These are phyloP conservation scores for Melieria crassipennis DNA, from an alignment of 2,888 invertebrate genomes.

Conservation along the genomic window DNA sequence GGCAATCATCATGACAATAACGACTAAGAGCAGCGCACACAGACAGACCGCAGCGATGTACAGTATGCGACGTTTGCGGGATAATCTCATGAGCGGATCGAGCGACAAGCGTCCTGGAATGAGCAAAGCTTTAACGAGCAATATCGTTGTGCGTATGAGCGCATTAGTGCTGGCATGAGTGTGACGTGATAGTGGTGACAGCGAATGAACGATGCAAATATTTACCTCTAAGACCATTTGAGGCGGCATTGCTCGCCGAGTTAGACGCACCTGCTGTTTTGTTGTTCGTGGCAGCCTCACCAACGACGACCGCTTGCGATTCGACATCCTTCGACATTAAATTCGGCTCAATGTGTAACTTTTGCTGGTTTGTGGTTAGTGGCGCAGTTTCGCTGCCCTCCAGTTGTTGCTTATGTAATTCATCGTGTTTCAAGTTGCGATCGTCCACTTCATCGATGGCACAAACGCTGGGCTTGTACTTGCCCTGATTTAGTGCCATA, in stretches of 20 bases:
- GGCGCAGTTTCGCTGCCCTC: constrained; percentile 63
- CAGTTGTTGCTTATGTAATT: constrained; percentile 53
- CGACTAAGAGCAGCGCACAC: constrained; percentile 59
- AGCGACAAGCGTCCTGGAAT: constrained; percentile 61
- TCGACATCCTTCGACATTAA: constrained; percentile 55
- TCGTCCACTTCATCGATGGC: constrained; percentile 61
- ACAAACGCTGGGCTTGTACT: constrained; percentile 58
- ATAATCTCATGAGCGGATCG: constrained; percentile 59
- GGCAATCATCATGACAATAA: constrained; percentile 60
- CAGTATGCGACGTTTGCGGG: constrained; percentile 60
- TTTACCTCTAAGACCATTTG: constrained; percentile 58
- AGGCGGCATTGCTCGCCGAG: constrained; percentile 43
- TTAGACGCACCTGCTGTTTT: constrained; percentile 40
- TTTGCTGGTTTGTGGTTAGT: constrained; percentile 60
- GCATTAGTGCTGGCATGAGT: neutral
- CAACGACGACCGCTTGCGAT: constrained; percentile 45
- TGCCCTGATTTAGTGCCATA: constrained; percentile 58
- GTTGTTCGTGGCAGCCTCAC: constrained; percentile 38
- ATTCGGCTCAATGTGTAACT: constrained; percentile 56
- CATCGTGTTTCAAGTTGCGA: constrained; percentile 53
- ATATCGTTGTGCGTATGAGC: neutral
- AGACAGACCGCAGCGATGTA: constrained; percentile 61
- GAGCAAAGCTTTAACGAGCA: constrained; percentile 51
- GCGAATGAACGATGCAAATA: constrained; percentile 7
- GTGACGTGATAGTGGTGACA: neutral